Evolutionary conservation across 2,888 invertebrate species (phyloP).

Genomic region (Orthosia gothica): DNA sequence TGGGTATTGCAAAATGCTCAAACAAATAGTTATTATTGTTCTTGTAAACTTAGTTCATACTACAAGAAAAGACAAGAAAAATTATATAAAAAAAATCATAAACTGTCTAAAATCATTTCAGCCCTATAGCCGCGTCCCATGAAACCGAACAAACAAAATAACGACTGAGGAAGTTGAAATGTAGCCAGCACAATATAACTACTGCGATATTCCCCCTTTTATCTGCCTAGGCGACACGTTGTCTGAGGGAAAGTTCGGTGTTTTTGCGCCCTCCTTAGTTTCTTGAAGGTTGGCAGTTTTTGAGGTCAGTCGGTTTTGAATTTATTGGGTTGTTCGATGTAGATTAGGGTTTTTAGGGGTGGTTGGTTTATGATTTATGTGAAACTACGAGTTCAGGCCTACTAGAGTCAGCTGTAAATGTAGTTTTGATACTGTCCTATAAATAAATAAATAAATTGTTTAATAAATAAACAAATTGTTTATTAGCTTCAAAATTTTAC

Average conservation of each 20-base stretch:
- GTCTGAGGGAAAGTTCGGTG: conserved; percentile 46
- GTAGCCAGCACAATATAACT: conserved; percentile 59
- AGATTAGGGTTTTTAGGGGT: conserved; percentile 4
- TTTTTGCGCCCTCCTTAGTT: conserved; percentile 31
- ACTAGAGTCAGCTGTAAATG: background rate
- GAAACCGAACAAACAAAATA: conserved; percentile 47
- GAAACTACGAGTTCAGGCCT: background rate
- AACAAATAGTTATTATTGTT: no score
- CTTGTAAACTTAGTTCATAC: no score
- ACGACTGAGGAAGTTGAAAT: conserved; percentile 57
- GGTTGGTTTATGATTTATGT: background rate
- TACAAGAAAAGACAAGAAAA: no score
- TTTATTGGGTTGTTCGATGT: conserved; percentile 25
- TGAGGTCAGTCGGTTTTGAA: conserved; percentile 32
- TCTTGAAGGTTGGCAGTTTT: conserved; percentile 10
- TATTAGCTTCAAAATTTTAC: no score
- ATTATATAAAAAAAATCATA: no score
- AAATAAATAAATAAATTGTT: no score
- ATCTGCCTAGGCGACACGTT: conserved; percentile 52
- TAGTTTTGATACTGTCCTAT: no score
- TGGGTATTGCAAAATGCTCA: no score
- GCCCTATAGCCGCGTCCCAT: background rate
- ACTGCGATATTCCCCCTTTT: conserved; percentile 36
- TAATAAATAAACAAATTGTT: no score
- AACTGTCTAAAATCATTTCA: background rate